These are phyloP conservation scores for Hyposoter didymator DNA, from an alignment of 2,888 invertebrate genomes.

Conservation along the genomic window DNA sequence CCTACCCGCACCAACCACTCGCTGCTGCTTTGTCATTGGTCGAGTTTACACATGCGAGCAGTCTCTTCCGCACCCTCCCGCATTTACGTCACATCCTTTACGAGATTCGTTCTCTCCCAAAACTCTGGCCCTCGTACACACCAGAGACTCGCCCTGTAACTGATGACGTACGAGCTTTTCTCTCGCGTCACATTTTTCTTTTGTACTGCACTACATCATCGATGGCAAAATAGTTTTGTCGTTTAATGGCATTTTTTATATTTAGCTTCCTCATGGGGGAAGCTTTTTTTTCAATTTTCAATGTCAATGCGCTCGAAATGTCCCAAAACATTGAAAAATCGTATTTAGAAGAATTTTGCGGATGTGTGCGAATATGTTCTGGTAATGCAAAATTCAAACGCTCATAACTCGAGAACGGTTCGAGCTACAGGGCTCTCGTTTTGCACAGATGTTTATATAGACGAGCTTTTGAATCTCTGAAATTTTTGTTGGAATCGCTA, in stretches of 20 bases:
- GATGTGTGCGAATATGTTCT: too few species aligned
- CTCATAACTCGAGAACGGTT: too few species aligned
- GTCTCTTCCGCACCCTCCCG: conserved; percentile 38
- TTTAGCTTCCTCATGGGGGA: too few species aligned
- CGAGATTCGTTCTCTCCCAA: conserved; percentile 35
- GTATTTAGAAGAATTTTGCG: too few species aligned
- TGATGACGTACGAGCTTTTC: conserved; percentile 27
- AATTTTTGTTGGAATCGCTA: too few species aligned
- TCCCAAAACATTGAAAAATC: too few species aligned
- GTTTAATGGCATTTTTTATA: background rate
- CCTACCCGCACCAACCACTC: background rate
- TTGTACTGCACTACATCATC: background rate
- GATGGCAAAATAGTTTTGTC: background rate
- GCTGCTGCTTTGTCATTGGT: conserved; percentile 62
- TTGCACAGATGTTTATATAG: too few species aligned
- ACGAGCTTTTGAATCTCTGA: too few species aligned
- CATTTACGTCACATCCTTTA: conserved; percentile 47
- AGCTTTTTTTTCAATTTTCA: too few species aligned
- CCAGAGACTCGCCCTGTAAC: conserved; percentile 6
- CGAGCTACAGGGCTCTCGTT: too few species aligned
- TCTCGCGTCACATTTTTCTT: background rate
- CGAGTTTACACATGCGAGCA: conserved; percentile 45
- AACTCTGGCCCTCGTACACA: background rate
- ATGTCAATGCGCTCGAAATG: too few species aligned
- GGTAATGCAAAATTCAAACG: too few species aligned